phyloP scores from a whole-genome alignment of 2,113 vertebrate species.

The Chlorodrepanis virens region DNA sequence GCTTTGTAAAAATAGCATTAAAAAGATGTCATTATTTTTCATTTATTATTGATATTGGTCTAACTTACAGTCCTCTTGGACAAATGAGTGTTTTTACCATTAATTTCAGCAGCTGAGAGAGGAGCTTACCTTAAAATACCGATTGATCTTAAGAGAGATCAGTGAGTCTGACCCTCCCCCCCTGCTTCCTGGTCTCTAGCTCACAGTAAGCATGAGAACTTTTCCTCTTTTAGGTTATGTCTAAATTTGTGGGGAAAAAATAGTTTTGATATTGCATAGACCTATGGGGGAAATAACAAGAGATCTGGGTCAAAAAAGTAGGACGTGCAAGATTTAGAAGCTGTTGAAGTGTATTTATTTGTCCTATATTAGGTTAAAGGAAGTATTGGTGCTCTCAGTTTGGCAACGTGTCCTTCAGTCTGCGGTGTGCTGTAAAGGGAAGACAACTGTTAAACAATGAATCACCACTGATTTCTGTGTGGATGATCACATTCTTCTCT shows the following conservation, averaged over 20 bases:
- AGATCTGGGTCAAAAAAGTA: constrained; percentile 61
- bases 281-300: constrained; percentile 3
- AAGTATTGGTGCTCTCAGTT: constrained; percentile 49
- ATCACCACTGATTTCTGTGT: constrained; percentile 45
- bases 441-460: constrained; percentile 44
- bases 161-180: not conserved
- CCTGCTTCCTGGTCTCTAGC: not conserved
- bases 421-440: constrained; percentile 15
- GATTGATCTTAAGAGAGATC: not conserved
- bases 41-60: not conserved
- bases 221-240: not conserved
- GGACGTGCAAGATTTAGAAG: constrained; percentile 32
- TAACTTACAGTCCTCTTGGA: not conserved
- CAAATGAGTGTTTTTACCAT: not conserved
- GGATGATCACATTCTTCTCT: constrained; percentile 26
- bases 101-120: not conserved
- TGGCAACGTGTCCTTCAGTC: constrained; percentile 46
- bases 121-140: not conserved
- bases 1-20: not conserved
- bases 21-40: not conserved
- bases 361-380: constrained; percentile 52
- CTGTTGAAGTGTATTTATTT: constrained; percentile 57
- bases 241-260: constrained; percentile 25
- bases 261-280: constrained; percentile 17
- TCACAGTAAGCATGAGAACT: not conserved